phyloP scores from a whole-genome alignment of 1,140 invertebrate species.

The Drosophila parvula region DNA sequence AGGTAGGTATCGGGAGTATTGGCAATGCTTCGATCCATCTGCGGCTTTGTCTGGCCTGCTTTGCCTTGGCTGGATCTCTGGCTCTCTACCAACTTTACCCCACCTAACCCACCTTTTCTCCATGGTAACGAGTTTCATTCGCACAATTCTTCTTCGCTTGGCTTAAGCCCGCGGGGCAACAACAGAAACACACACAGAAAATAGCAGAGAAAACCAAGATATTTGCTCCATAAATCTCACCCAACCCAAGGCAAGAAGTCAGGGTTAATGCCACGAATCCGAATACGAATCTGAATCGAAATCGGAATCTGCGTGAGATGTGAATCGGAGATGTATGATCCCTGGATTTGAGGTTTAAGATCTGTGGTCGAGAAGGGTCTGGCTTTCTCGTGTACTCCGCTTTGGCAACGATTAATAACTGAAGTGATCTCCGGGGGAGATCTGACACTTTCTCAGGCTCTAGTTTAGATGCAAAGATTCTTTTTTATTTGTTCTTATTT shows the following conservation, averaged over 20 bases:
- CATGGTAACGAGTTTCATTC: constrained; percentile 74
- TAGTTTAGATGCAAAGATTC: not conserved
- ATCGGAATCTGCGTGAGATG: constrained; percentile 60
- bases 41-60: constrained; percentile 53
- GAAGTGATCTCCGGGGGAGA: not conserved
- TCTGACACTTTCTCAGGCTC: not conserved
- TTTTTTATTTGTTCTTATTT: not conserved
- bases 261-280: constrained; percentile 57
- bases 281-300: constrained; percentile 9
- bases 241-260: constrained; percentile 13
- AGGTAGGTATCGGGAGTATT: constrained; percentile 33
- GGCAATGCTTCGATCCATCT: constrained; percentile 59
- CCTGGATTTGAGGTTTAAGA: constrained; percentile 2
- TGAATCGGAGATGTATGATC: constrained; percentile 28
- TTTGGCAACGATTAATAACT: not conserved
- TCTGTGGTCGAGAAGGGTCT: constrained; percentile 5
- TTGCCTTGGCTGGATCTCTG: not conserved
- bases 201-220: constrained; percentile 12
- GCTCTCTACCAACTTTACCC: too few species aligned
- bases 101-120: constrained; percentile 12
- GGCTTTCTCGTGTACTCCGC: constrained; percentile 11
- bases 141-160: constrained; percentile 54
- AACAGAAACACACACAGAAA: constrained; percentile 11
- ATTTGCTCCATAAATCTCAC: constrained; percentile 80
- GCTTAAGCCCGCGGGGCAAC: constrained; percentile 35